Base-by-base conservation (phyloP, 2,888 invertebrate genomes). In the Nesidiocoris tenuis region DNA sequence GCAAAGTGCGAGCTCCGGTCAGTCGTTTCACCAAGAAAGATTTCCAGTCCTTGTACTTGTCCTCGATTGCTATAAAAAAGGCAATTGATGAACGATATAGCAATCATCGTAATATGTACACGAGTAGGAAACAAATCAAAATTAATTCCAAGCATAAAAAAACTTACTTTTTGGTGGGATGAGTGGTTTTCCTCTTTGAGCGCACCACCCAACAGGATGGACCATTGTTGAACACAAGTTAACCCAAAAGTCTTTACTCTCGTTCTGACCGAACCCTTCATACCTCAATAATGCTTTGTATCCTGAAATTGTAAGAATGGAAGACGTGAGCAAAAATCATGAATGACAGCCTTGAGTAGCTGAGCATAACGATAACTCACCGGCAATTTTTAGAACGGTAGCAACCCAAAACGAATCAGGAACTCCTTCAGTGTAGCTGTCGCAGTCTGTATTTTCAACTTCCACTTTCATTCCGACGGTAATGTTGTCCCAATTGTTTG, bases 161-260 rank as follows among this genome's bases (percentile, higher is more conserved):
- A 18, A 63, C 63, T 21, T 83, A 89, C 89, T 92, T 83, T 91
- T 90, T 12, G 98, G 98, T 18, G 98, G 97, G 83, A 97, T 96
- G 7, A 98, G 86, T 1, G 96, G 96, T 83, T 96, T 96, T 25
- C 96, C 96, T 77, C 96, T 89, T 0, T 95, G 94, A 1, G 97
- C 97, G 85, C 97, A 97, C 97, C 98, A 98, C 3, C 98, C 98
- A 2, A 98, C 96, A 17, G 96, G 95, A 85, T 97, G 96, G n/a
- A 98, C 94, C 82, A 94, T 92, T 19, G 94, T 91, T 77, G 94
- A 93, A 84, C 96, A 96, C 67, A 98, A 86, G 81, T 96, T 96
- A 2, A 97, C 92, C 98, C 98, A 98, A 84, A 98, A 98, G 84
- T 98, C 98, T 84, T 94, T 92, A 23, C 91, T 89, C 75, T 89